Conservation (phyloP, 2,113 vertebrate genomes). For the Plotosus lineatus region DNA sequence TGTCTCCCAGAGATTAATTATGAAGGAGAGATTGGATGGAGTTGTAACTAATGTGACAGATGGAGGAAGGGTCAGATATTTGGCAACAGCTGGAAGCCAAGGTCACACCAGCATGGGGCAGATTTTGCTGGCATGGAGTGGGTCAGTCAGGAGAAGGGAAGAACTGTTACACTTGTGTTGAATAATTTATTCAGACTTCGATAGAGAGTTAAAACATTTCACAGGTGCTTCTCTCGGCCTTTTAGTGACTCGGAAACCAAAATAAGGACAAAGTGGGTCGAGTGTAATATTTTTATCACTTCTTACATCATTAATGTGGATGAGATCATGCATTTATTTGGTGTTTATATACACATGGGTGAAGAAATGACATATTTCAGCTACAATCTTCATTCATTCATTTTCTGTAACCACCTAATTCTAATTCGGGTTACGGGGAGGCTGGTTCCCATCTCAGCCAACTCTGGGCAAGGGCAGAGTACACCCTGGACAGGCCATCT, state of each 20-base stretch:
- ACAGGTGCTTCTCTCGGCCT: slow-evolving; percentile 9
- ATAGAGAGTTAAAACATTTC: neutral
- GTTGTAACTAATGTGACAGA: slow-evolving; percentile 65
- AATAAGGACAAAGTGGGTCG: slow-evolving; percentile 34
- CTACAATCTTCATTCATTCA: too few species aligned
- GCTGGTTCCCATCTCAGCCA: too few species aligned
- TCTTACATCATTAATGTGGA: neutral
- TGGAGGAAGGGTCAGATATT: slow-evolving; percentile 66
- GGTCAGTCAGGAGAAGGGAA: slow-evolving; percentile 33
- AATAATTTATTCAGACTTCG: slow-evolving; percentile 36
- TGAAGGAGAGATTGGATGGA: slow-evolving; percentile 53
- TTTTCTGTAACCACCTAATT: too few species aligned
- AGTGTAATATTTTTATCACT: slow-evolving; percentile 37
- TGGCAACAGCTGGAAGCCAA: slow-evolving; percentile 73
- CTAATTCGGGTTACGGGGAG: too few species aligned
- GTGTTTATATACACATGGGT: too few species aligned
- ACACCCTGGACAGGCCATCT: too few species aligned
- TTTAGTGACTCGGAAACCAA: slow-evolving; percentile 30
- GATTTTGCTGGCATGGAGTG: slow-evolving; percentile 13
- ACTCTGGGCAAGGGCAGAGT: too few species aligned
- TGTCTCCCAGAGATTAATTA: slow-evolving; percentile 67
- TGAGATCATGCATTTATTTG: too few species aligned
- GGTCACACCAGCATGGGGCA: slow-evolving; percentile 68
- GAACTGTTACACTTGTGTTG: slow-evolving; percentile 29
- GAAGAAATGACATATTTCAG: too few species aligned